These are phyloP conservation scores for Ctenicera cuprea DNA, from an alignment of 2,888 invertebrate genomes.

Conservation along the genomic window DNA sequence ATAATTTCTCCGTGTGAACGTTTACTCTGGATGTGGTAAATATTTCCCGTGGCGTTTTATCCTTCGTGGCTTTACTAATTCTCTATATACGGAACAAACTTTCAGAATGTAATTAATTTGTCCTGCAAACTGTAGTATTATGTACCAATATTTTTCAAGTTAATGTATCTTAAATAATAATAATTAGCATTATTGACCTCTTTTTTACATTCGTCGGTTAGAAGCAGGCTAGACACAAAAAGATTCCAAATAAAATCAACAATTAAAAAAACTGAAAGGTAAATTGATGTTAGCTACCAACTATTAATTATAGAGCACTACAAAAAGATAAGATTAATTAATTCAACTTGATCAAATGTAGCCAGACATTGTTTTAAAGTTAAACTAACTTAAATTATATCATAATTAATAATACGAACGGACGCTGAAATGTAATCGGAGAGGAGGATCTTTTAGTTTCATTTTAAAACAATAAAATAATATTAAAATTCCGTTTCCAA, in stretches of 20 bases:
- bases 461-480: too few relatives aligned
- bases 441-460: too few relatives aligned
- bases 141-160: background rate
- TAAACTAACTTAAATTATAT: background rate
- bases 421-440: too few relatives aligned
- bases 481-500: too few relatives aligned
- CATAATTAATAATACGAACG: too few relatives aligned
- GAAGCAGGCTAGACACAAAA: background rate
- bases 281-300: conserved; percentile 11
- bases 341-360: conserved; percentile 12
- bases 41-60: conserved; percentile 1
- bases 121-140: background rate
- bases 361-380: background rate
- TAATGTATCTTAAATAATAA: background rate
- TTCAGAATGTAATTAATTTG: conserved; percentile 4
- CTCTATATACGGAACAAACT: background rate
- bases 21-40: conserved; percentile 17
- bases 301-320: conserved; percentile 19
- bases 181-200: too few relatives aligned
- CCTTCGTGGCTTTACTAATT: background rate
- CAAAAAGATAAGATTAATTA: conserved; percentile 21
- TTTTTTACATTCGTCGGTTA: too few relatives aligned
- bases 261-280: background rate
- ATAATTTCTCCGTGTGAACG: conserved; percentile 11
- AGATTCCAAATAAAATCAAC: background rate